Evolutionary conservation across 2,888 invertebrate genomes (phyloP).

Genomic region (Ophion obscuratus): DNA sequence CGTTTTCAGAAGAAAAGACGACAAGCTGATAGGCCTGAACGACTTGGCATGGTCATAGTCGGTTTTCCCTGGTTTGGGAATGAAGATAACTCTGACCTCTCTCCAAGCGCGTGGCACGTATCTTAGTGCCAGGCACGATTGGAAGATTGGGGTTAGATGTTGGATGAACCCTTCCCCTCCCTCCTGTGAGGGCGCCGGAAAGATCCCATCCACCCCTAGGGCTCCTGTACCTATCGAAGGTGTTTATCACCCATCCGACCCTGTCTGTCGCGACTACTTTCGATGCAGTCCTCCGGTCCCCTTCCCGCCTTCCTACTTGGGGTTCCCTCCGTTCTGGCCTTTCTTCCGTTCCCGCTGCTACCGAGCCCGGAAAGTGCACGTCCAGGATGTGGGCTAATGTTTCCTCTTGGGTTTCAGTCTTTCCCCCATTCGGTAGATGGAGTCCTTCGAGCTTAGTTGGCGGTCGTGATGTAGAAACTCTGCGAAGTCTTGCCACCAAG

Average conservation of each 20-base stretch:
- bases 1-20: conserved; percentile 67
- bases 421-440: conserved; percentile 18
- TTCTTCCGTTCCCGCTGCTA: no score
- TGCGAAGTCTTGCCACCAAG: conserved; percentile 17
- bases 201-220: conserved; percentile 38
- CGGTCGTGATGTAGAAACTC: conserved; percentile 30
- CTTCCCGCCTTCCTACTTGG: neutral
- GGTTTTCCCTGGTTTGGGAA: conserved; percentile 65
- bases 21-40: conserved; percentile 70
- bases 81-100: conserved; percentile 60
- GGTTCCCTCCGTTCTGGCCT: neutral
- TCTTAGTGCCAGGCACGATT: conserved; percentile 37
- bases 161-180: no score
- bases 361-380: neutral
- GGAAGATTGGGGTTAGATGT: neutral
- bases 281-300: neutral
- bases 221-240: conserved; percentile 41
- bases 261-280: conserved; percentile 13
- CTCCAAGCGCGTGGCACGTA: conserved; percentile 12
- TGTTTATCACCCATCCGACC: conserved; percentile 26
- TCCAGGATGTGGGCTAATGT: conserved; percentile 36
- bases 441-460: conserved; percentile 14
- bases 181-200: neutral
- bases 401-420: conserved; percentile 27
- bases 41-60: conserved; percentile 60